Base-by-base conservation (phyloP, 2,113 vertebrate genomes). In the Terrapene triunguis region DNA sequence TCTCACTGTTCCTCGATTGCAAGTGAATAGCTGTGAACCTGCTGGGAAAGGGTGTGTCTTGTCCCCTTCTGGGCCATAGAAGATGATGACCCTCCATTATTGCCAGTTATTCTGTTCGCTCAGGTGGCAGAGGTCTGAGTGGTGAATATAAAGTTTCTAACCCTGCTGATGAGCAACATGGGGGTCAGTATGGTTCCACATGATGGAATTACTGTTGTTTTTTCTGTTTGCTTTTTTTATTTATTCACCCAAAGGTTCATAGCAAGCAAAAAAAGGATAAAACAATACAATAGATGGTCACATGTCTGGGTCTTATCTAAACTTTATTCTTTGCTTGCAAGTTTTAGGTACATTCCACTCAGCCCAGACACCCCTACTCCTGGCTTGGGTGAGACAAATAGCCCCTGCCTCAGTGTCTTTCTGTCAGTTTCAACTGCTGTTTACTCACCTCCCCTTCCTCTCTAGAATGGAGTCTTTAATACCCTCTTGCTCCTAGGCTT, bases 271-370 rank as follows among this genome's bases (percentile, higher is more conserved):
- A 29, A 48, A 48, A 47, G 47, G 29, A 51, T 47, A 35, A 80
- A 80, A 80, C 50, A 80, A 32, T 51, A 62, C 50, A 80, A 32
- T 51, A 62, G 59, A 35, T 16, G 5, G 13, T 6, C 29, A 59
- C 21, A 44, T n/a, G 3, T 80, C 38, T 62, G 2, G 27, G 11
- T 32, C 29, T 59, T 62, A 35, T 14, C 29, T 62, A 62, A 62
- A 62, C 32, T 35, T 62, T 35, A 35, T 7, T 62, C 57, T 17
- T 62, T 35, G 29, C 59, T 35, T 62, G 13, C 12, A 62, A 62
- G 55, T 3, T n/a, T 80, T 55, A 84, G 0, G 0, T 65, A 12
- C 0, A 0, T 44, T n/a, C 27, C 35, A 6, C 42, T 55, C 5
- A 5, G n/a, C 29, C 35, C 50, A 21, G 54, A 59, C 27, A 59